Percentiles rank a stretch among this genome's conserved stretches.
These are phyloP conservation scores for Drosophila quinaria DNA, from an alignment of 2,888 invertebrate species.

Conservation along the genomic window DNA sequence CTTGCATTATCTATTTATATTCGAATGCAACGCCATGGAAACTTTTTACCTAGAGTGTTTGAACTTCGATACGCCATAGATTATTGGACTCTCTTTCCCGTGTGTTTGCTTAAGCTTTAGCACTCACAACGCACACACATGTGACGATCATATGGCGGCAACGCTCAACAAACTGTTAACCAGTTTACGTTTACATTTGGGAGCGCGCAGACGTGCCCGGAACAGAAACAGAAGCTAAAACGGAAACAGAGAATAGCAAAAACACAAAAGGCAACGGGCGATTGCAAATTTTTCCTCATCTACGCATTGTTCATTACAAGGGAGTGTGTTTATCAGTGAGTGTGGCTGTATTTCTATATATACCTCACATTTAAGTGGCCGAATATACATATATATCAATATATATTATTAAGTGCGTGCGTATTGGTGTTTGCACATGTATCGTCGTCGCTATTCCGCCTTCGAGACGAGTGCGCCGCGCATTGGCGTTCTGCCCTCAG, in stretches of 20 bases:
- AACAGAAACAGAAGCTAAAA: constrained; percentile 26
- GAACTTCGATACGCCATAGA: constrained; percentile 60
- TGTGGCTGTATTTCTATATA: constrained; percentile 19
- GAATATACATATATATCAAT: constrained; percentile 1
- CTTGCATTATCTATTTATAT: constrained; percentile 8
- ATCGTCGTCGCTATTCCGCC: constrained; percentile 85
- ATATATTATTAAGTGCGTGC: constrained; percentile 23
- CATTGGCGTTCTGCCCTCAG: constrained; percentile 77
- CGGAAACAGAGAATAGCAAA: constrained; percentile 28
- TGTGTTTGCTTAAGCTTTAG: constrained; percentile 66
- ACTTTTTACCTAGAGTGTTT: constrained; percentile 56
- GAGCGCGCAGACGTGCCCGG: constrained; percentile 73
- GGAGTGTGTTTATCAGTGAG: constrained; percentile 45
- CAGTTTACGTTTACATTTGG: constrained; percentile 75
- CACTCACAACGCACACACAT: constrained; percentile 55
- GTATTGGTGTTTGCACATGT: constrained; percentile 67
- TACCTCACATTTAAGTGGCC: constrained; percentile 12
- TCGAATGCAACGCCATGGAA: constrained; percentile 13
- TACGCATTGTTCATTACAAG: constrained; percentile 50
- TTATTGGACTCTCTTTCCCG: constrained; percentile 47
- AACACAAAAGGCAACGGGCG: constrained; percentile 29
- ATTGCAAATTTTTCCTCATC: constrained; percentile 48
- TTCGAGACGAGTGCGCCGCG: constrained; percentile 83
- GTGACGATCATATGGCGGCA: constrained; percentile 64
- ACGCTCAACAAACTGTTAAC: constrained; percentile 69